Evolutionary conservation across 92 coral and sea anemone species (phyloP).

Genomic region (Porites lobata): DNA sequence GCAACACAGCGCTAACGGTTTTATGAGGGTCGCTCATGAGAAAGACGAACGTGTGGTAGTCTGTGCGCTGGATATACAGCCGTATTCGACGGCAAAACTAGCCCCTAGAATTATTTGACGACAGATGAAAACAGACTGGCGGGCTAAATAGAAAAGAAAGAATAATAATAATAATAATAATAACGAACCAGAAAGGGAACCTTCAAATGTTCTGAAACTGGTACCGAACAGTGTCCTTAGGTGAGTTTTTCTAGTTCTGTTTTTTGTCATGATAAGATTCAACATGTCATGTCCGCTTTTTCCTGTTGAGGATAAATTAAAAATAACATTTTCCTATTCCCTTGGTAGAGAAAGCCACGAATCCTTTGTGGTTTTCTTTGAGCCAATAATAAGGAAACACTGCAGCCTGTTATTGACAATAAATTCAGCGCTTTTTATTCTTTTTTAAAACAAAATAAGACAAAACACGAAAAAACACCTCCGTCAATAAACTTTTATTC

Average conservation of each 20-base stretch:
- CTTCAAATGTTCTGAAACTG: not conserved
- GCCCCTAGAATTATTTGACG: not conserved
- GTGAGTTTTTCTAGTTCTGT: not conserved
- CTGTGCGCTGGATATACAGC: too few relatives aligned
- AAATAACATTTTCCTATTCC: not conserved
- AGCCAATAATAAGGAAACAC: not conserved
- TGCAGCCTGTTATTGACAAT: not conserved
- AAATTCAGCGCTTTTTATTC: constrained; percentile 5
- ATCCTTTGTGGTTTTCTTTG: not conserved
- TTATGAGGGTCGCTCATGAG: not conserved
- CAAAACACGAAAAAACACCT: not conserved
- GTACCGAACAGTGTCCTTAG: not conserved
- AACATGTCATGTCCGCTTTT: not conserved
- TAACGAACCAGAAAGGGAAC: not conserved
- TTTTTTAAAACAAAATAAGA: not conserved
- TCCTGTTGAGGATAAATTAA: not conserved
- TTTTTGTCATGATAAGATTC: not conserved
- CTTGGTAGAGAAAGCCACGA: not conserved
- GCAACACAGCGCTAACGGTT: not conserved
- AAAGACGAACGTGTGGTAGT: too few relatives aligned
- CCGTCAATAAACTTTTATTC: constrained; percentile 17
- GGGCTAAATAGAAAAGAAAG: not conserved
- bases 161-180: not conserved
- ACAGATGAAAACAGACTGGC: not conserved
- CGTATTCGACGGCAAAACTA: not conserved